Evolutionary conservation across 92 coral and sea anemone species (phyloP).

Genomic region (Porites lobata): DNA sequence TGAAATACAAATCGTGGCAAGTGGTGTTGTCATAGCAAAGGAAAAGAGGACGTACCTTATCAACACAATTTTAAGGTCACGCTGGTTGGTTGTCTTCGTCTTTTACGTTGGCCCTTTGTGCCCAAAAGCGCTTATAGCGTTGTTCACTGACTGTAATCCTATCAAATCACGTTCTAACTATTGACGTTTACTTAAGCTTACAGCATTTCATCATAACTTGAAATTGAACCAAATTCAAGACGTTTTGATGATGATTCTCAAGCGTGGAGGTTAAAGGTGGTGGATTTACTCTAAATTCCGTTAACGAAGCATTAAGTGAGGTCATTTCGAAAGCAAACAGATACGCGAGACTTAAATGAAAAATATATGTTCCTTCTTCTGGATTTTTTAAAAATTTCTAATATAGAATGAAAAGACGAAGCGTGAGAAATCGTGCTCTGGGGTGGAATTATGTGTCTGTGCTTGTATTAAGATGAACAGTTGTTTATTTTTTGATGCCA

Average conservation of each 20-base stretch:
- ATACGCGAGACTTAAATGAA: background rate
- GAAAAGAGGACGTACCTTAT: too few species aligned
- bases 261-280: conserved; percentile 28
- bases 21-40: too few species aligned
- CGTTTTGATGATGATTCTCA: background rate
- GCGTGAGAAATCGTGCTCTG: background rate
- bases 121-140: too few species aligned
- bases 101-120: too few species aligned
- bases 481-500: background rate
- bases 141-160: too few species aligned
- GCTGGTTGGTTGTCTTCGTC: too few species aligned
- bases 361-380: conserved; percentile 11
- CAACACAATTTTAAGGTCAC: too few species aligned
- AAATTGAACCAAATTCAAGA: background rate
- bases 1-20: too few species aligned
- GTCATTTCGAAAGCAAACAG: background rate
- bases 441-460: background rate
- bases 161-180: too few species aligned
- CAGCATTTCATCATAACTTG: background rate
- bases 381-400: background rate
- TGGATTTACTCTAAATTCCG: conserved; percentile 11
- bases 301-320: background rate
- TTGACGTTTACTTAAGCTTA: background rate
- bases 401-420: background rate
- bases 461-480: background rate